Conservation (phyloP, 2,797 vertebrate genomes). For the Acanthurus tractus region DNA sequence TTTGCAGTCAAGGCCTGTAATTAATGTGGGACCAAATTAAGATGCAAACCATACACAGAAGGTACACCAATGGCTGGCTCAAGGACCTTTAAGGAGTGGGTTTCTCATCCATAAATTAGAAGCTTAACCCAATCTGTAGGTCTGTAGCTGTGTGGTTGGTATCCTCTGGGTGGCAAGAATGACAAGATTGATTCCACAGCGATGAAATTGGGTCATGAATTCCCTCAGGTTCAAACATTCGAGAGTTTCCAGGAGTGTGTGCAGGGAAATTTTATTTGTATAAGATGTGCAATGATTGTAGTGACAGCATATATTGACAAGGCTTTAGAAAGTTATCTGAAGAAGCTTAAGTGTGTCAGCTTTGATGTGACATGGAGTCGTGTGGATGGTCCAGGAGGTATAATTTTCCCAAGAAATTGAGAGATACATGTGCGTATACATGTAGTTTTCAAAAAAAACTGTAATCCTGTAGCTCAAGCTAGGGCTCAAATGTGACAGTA, state of each 20-base stretch:
- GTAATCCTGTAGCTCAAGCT: constrained; percentile 72
- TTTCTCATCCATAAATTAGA: constrained; percentile 61
- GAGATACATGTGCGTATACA: constrained; percentile 57
- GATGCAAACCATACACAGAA: constrained; percentile 66
- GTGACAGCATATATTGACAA: constrained; percentile 72
- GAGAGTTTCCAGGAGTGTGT: constrained; percentile 47
- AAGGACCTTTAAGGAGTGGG: constrained; percentile 66
- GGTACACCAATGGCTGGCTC: constrained; percentile 46
- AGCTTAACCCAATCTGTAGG: constrained; percentile 51
- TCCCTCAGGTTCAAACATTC: constrained; percentile 66
- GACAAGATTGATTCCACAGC: constrained; percentile 70
- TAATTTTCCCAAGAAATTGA: constrained; percentile 62
- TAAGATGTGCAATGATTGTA: constrained; percentile 55
- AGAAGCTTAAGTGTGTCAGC: constrained; percentile 74
- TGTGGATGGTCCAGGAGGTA: constrained; percentile 56
- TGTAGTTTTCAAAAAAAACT: constrained; percentile 57
- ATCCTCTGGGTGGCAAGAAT: constrained; percentile 66
- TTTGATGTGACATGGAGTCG: constrained; percentile 73
- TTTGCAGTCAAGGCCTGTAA: constrained; percentile 70
- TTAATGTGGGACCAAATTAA: constrained; percentile 77
- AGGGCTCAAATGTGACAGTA: constrained; percentile 77
- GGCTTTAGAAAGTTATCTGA: constrained; percentile 70
- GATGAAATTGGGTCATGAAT: constrained; percentile 71
- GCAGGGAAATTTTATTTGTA: constrained; percentile 53
- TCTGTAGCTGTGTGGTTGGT: constrained; percentile 41